phyloP scores from a whole-genome alignment of 2,888 invertebrate species.

The Anthophora plumipes region DNA sequence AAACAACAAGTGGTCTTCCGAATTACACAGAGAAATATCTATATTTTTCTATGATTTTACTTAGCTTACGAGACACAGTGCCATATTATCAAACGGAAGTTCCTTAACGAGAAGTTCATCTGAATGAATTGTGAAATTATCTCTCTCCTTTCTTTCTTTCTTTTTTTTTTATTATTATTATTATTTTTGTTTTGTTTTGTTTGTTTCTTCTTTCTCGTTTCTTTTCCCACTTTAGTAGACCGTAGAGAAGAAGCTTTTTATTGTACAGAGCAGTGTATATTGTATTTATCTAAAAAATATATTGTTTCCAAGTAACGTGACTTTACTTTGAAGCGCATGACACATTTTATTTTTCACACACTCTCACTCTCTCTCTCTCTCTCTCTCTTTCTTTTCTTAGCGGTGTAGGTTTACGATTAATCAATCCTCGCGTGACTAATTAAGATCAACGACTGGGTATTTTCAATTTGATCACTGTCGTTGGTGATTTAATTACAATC shows the following conservation, averaged over 20 bases:
- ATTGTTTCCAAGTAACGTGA: constrained; percentile 31
- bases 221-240: not conserved
- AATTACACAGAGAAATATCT: not conserved
- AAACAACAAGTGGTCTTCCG: not conserved
- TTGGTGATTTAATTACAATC: too few species aligned
- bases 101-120: constrained; percentile 24
- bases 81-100: constrained; percentile 44
- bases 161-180: too few species aligned
- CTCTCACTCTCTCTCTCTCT: too few species aligned
- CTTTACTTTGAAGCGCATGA: constrained; percentile 49
- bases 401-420: constrained; percentile 49
- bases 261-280: constrained; percentile 17
- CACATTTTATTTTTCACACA: too few species aligned
- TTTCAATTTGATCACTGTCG: too few species aligned
- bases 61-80: constrained; percentile 12
- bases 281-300: constrained; percentile 43
- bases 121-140: not conserved
- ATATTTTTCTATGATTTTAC: not conserved
- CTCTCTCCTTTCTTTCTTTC: too few species aligned
- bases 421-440: constrained; percentile 25
- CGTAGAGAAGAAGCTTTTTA: not conserved
- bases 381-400: constrained; percentile 22
- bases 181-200: too few species aligned
- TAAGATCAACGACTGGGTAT: not conserved
- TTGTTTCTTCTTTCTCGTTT: too few species aligned